Evolutionary conservation across 2,888 invertebrate genomes (phyloP).

Genomic region (Diaphora mendica): DNA sequence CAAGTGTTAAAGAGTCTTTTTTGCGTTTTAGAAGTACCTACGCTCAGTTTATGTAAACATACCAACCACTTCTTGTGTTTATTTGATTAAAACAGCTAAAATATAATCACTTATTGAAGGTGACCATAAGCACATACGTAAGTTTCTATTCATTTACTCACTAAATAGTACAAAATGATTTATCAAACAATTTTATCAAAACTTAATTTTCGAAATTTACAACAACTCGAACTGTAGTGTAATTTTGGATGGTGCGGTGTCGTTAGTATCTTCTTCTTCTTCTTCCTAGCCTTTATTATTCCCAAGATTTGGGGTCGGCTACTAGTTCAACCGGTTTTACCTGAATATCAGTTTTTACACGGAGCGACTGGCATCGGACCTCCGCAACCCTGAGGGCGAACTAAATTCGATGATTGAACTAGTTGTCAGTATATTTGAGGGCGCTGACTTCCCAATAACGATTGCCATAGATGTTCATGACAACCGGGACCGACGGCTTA

Average conservation of each 20-base stretch:
- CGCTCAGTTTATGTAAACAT: constrained; percentile 35
- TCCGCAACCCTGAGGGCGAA: too few relatives aligned
- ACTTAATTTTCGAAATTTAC: not conserved
- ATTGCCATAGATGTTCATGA: too few relatives aligned
- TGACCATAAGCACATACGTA: constrained; percentile 10
- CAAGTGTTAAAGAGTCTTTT: constrained; percentile 7
- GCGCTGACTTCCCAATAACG: too few relatives aligned
- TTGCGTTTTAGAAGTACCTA: constrained; percentile 9
- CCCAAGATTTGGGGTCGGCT: too few relatives aligned
- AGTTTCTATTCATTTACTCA: not conserved
- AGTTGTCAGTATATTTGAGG: too few relatives aligned
- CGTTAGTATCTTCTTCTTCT: too few relatives aligned
- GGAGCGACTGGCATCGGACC: too few relatives aligned
- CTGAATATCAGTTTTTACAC: too few relatives aligned
- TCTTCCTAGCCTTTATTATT: too few relatives aligned
- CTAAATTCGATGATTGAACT: too few relatives aligned
- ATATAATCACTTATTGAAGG: constrained; percentile 30
- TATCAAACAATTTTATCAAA: not conserved
- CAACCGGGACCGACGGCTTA: too few relatives aligned
- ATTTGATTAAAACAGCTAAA: constrained; percentile 24
- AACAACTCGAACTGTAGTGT: not conserved
- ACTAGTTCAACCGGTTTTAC: too few relatives aligned
- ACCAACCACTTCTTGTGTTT: constrained; percentile 31
- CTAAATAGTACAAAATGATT: not conserved
- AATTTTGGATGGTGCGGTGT: not conserved